Evolutionary conservation across 2,113 vertebrate species (phyloP).

Genomic region (Melierax canorus): DNA sequence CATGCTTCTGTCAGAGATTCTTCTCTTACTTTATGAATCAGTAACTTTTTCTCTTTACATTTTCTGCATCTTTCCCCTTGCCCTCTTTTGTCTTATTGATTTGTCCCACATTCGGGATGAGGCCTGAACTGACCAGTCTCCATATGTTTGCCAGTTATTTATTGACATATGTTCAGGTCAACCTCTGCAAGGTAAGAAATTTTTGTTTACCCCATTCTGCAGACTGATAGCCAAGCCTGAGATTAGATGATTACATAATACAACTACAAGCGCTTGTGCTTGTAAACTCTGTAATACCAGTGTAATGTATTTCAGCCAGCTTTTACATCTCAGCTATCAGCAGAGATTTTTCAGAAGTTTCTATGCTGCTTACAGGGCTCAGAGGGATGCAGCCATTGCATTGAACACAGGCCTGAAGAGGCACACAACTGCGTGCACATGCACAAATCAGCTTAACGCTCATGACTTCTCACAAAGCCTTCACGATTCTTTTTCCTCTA

Average conservation of each 20-base stretch:
- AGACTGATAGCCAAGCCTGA: neutral
- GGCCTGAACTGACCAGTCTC: neutral
- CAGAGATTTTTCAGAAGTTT: neutral
- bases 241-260: neutral
- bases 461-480: neutral
- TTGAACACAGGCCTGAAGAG: neutral
- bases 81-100: neutral
- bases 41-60: neutral
- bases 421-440: neutral
- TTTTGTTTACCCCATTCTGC: neutral
- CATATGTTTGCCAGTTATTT: neutral
- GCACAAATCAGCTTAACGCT: neutral
- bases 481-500: neutral
- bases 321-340: neutral
- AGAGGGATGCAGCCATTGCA: neutral
- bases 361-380: neutral
- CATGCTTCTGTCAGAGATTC: neutral
- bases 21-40: neutral
- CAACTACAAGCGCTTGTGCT: neutral
- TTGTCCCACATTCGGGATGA: neutral
- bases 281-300: neutral
- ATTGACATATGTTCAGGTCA: neutral
- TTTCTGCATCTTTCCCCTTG: neutral
- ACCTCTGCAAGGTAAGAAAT: neutral
- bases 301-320: neutral